Evolutionary conservation across 2,797 vertebrate genomes (phyloP).

Genomic region (Enteromius argenteus): DNA sequence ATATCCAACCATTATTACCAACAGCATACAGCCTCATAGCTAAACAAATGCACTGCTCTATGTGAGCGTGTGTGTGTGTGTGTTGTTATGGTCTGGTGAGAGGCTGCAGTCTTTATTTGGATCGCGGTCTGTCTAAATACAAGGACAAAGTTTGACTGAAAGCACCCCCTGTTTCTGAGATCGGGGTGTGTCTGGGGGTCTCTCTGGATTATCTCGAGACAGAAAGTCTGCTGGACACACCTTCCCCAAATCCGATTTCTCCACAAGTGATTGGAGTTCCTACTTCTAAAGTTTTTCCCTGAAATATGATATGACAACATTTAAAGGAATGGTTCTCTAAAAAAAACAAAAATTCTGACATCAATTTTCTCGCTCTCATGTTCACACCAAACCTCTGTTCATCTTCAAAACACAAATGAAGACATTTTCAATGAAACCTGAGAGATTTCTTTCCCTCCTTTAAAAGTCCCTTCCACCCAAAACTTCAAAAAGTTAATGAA

Average conservation of each 20-base stretch:
- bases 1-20: constrained; percentile 74
- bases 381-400: background rate
- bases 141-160: constrained; percentile 67
- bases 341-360: background rate
- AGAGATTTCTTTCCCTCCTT: background rate
- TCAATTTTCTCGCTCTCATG: too few species aligned
- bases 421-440: background rate
- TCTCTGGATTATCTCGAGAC: constrained; percentile 19
- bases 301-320: background rate
- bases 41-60: constrained; percentile 18
- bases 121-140: constrained; percentile 57
- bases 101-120: constrained; percentile 76
- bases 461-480: too few species aligned
- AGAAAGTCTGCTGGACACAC: constrained; percentile 21
- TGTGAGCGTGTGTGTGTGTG: constrained; percentile 51
- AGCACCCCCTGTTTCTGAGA: constrained; percentile 66
- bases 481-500: too few species aligned
- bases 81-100: constrained; percentile 66
- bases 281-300: background rate
- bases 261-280: background rate
- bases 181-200: constrained; percentile 55
- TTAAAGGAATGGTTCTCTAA: background rate
- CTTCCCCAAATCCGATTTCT: background rate
- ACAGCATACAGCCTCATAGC: constrained; percentile 36
- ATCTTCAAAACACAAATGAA: background rate